Percentiles rank a stretch among this genome's conserved stretches.
Evolutionary conservation across 1,140 invertebrate genomes (phyloP).

Genomic region (Bombus superbus): DNA sequence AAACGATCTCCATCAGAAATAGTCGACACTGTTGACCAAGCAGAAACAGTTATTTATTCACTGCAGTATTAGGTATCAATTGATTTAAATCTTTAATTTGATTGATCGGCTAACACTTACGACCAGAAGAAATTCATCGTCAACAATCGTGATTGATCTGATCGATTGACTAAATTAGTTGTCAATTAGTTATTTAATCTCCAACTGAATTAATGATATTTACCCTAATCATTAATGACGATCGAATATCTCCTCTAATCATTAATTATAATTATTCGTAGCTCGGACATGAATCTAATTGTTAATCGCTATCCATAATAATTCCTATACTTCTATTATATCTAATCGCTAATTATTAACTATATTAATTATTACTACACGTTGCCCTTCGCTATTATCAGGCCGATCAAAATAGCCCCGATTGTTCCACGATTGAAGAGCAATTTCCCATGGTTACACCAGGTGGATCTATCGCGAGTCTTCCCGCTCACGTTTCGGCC

Average conservation of each 20-base stretch:
- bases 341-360: no score
- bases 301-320: not conserved
- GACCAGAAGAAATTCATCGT: no score
- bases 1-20: no score
- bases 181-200: not conserved
- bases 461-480: constrained; percentile 34
- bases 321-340: no score
- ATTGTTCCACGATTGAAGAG: not conserved
- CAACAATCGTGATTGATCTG: no score
- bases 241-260: not conserved
- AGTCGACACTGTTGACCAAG: no score
- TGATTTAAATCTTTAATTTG: no score
- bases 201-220: not conserved
- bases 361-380: no score
- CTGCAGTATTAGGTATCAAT: no score
- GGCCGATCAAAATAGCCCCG: not conserved
- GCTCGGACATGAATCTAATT: not conserved
- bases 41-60: no score
- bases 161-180: no score
- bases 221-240: not conserved
- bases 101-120: no score
- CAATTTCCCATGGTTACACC: constrained; percentile 2
- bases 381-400: not conserved
- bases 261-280: not conserved
- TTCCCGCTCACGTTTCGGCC: constrained; percentile 41